Base-by-base conservation (phyloP, 2,797 vertebrate species). In the Myiothlypis coronata region DNA sequence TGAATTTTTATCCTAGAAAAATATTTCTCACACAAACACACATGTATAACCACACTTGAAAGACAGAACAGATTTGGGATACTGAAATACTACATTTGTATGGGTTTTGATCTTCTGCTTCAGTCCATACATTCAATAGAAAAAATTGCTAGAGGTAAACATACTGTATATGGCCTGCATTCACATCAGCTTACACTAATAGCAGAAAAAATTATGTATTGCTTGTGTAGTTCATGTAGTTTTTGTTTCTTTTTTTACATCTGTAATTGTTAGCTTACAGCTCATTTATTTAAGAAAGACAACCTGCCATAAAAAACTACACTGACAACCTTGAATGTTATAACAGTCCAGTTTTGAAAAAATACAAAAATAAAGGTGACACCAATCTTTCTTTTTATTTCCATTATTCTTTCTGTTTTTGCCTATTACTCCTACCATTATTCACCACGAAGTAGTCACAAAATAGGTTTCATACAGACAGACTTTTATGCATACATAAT, bases 401-500 rank as follows among this genome's bases (percentile, higher is more conserved):
- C 23, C 20, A 34, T 65, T 63, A 77, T 63, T 41, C 55, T 34
- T 49, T 55, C 84, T 71, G 12, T 0, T 83, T 87, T 81, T 61
- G 57, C 37, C 49, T 49, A 52, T 65, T 80, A 76, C 27, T 89
- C 23, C 59, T 57, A 69, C 44, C 70, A 65, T 91, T 63, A 89
- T 80, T 92, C 79, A 74, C 37, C 65, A 77, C 12, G 37, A 85
- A 90, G 41, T 5, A 87, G 61, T 91, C 84, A 86, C 53, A 88
- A 88, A 96, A 85, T 71, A 65, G 16, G 55, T 86, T 83, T 88
- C 69, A 75, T 30, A 74, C 19, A 67, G 77, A 60, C 87, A 95
- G 89, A 83, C 41, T 83, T 82, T 35, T 91, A 76, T 68, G 82
- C 67, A 91, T 85, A 93, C 26, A 79, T 80, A 95, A 83, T 50